Evolutionary conservation across 2,113 vertebrate species (phyloP), one percentile per base, ranked within the genome.

Genomic region (Emydura subglobosa): DNA sequence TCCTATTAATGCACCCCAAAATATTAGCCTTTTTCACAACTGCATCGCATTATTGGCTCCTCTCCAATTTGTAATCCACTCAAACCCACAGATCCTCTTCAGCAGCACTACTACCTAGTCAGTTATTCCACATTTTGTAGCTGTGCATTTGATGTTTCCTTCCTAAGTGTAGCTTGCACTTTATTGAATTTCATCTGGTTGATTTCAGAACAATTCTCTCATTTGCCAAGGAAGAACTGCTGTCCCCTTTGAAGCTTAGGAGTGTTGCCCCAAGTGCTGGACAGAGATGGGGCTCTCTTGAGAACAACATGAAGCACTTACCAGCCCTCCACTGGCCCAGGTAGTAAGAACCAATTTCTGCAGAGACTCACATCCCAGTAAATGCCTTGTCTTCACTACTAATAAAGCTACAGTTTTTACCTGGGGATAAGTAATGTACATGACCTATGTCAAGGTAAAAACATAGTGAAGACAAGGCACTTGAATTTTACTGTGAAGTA

Each of bases 231-330:
- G 34, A 72, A 72, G 34, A 72, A 72, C 39, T 39, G 12, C 5
- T 74, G 9, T 47, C 47, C 74, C 74, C 74, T 78, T 47, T 47
- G 74, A 78, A 78, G 24, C 19, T 47, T 27, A 17, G 5, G 42
- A 78, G 39, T 49, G n/a, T 14, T 59, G 44, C 19, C 2, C 1
- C 59, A 31, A 3, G 74, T 5, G 14, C 57, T 68, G 57, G 42
- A 34, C 65, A 55, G 0, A 1, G 44, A 19, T 39, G 42, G 34
- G 55, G 49, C 27, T 82, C 0, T 0, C 25, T 17, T 24, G 39
- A 57, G 50, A 79, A 4, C 6, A 68, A 72, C 14, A 51, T 5
- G 83, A 1, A 39, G 72, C 51, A 72, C n/a, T 21, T 27, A 1
- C 4, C 68, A 3, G 5, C 53, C 5, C 39, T 65, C 39, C 65